Percentiles rank a stretch among this genome's conserved stretches.
These are phyloP conservation scores for Mesorhabditis spiculigera DNA, from an alignment of 2,888 invertebrate species.

Conservation along the genomic window DNA sequence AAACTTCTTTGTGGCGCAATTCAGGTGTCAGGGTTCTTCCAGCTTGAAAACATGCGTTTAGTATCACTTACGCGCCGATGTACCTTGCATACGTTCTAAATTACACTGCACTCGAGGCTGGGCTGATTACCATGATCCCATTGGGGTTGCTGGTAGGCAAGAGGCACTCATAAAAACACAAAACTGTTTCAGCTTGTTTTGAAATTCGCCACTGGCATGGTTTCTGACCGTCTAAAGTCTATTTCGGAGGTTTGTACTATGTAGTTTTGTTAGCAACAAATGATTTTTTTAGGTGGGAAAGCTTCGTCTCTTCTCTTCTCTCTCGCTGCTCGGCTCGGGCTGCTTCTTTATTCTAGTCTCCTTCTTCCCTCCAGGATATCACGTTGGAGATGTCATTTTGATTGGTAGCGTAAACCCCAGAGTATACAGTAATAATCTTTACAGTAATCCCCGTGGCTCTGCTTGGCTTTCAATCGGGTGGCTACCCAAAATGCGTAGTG, in stretches of 20 bases:
- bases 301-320: slow-evolving; percentile 42
- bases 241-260: slow-evolving; percentile 22
- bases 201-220: slow-evolving; percentile 35
- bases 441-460: slow-evolving; percentile 35
- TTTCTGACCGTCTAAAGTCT: slow-evolving; percentile 34
- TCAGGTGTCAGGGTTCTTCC: slow-evolving; percentile 9
- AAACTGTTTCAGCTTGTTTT: slow-evolving; percentile 24
- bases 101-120: slow-evolving; percentile 26
- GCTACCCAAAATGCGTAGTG: slow-evolving; percentile 42
- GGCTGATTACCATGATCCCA: slow-evolving; percentile 30
- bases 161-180: slow-evolving; percentile 1
- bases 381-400: slow-evolving; percentile 26
- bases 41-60: slow-evolving; percentile 12
- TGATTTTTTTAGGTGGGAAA: slow-evolving; percentile 18
- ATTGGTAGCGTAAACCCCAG: slow-evolving; percentile 18
- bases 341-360: slow-evolving; percentile 38
- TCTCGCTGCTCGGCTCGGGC: slow-evolving; percentile 43
- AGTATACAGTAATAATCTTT: slow-evolving; percentile 11
- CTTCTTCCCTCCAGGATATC: slow-evolving; percentile 24
- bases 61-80: slow-evolving; percentile 30
- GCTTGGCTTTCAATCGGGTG: slow-evolving; percentile 46
- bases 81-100: slow-evolving; percentile 33
- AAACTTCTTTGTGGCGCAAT: slow-evolving; percentile 34
- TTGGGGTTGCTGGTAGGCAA: slow-evolving; percentile 22
- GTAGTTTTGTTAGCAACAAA: background rate